Base-by-base conservation (phyloP, 2,113 vertebrate genomes). In the Neolamprologus ventralis region DNA sequence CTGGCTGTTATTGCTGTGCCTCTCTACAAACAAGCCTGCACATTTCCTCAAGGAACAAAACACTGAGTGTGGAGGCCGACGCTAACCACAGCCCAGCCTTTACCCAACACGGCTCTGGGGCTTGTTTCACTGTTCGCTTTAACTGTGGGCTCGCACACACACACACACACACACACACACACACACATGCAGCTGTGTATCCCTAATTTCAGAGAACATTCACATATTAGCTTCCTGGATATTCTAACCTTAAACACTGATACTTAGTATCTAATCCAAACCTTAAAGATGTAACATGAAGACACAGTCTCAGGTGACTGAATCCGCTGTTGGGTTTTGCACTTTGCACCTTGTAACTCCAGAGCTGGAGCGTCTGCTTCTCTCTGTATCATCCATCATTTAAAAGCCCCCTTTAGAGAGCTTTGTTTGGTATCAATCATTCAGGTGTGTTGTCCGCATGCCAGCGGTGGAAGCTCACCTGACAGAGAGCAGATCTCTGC, bases 361-460 rank as follows among this genome's bases (percentile, higher is more conserved):
- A 82, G 89, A 81, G 90, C 68, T 35, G 2, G 51, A 31, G 57
- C 11, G 3, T 23, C 21, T 23, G 16, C 26, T 47, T 23, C 35
- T 40, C 37, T 78, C 40, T 65, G 58, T 31, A n/a, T 57, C 92
- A 90, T 94, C 90, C 87, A 91, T 93, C 85, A 94, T 93, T 92
- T 75, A 93, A 2, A 53, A 42, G 73, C 23, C 16, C 87, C 83
- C 87, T 91, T 93, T 78, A 71, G 5, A 81, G 49, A 93, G 89
- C 92, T 93, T 94, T 93, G 93, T 92, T 49, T 89, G 57, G 68
- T 85, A 92, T 93, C 92, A 94, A 93, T 92, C 82, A 90, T 92
- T 94, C 11, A 93, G 75, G 16, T 65, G 13, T 8, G 79, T 51
- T 88, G 85, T 90, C 71, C 47, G 3, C 17, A 3, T 49, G 86